Evolutionary conservation across 1,140 invertebrate genomes (phyloP), one percentile per base, ranked within the genome.

Genomic region (Coenobita brevimanus): DNA sequence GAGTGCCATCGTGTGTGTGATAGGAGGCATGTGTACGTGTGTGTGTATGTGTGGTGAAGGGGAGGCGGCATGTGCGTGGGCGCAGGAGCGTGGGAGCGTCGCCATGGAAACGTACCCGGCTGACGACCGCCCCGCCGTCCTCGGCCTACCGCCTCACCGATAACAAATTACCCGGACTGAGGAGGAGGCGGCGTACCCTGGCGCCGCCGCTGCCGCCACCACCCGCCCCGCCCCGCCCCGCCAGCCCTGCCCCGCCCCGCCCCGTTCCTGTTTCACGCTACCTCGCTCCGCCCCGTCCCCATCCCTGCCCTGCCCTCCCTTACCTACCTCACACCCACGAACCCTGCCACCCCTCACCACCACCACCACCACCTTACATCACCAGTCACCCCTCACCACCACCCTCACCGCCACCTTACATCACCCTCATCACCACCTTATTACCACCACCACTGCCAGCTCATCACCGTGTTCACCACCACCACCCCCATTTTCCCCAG

Each of bases 41-140:
- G 57, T 62, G 79, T 64, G 6, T 38, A 41, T 81, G 79, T 81
- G 2, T 57, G 24, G 27, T 27, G 69, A 73, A 17, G 36, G 69
- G 69, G 43, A 67, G 81, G 81, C 33, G 57, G 81, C n/a, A 46
- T 46, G 82, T 50, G 50, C 33, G 67, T 30, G 67, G 36, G 69
- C 82, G 67, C 82, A 41, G 21, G 82, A 83, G 82, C 67, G 82
- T 83, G 82, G 67, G 82, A 83, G 82, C 82, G 82, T 83, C 33
- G 67, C 82, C 57, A 83, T 83, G 82, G 82, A 83, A 83, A 83
- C 82, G 82, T 83, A 83, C 82, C 82, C 82, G 57, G 82, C 43
- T 57, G 82, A 83, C 67, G 67, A 71, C 62, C 62, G 62, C 62
- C 62, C 30, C 43, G 46, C 69, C 43, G 67, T 83, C 54, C 82